Conservation (phyloP, 2,888 invertebrate genomes). For the Deilephila porcellus region DNA sequence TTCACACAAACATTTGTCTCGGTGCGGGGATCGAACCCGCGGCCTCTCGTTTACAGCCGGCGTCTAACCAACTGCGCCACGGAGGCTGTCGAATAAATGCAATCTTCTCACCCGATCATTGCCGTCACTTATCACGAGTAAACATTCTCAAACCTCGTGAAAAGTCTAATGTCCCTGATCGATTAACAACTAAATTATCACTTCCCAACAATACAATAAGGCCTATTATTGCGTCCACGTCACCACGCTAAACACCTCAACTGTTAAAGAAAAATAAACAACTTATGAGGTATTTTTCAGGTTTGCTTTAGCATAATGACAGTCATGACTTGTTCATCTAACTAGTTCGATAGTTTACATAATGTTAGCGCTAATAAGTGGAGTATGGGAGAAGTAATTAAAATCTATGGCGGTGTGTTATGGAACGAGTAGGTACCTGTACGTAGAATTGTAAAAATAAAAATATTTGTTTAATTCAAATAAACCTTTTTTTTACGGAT, state of each 20-base stretch:
- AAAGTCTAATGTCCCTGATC: neutral
- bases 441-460: no score
- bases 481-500: no score
- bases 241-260: neutral
- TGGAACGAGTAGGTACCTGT: no score
- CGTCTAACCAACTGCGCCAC: no score
- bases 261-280: constrained; percentile 12
- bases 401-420: neutral
- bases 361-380: neutral
- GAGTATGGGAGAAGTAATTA: neutral
- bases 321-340: neutral
- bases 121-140: neutral
- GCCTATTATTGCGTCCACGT: neutral
- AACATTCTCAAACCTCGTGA: neutral
- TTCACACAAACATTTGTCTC: no score
- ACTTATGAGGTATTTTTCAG: neutral
- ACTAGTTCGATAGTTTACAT: constrained; percentile 10
- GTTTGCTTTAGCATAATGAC: neutral
- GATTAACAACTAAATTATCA: constrained; percentile 1
- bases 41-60: no score
- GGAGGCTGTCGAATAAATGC: no score
- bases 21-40: no score
- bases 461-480: no score
- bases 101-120: neutral
- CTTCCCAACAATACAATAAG: neutral